phyloP scores from a whole-genome alignment of 2,113 vertebrate genomes.

The Anser cygnoides region DNA sequence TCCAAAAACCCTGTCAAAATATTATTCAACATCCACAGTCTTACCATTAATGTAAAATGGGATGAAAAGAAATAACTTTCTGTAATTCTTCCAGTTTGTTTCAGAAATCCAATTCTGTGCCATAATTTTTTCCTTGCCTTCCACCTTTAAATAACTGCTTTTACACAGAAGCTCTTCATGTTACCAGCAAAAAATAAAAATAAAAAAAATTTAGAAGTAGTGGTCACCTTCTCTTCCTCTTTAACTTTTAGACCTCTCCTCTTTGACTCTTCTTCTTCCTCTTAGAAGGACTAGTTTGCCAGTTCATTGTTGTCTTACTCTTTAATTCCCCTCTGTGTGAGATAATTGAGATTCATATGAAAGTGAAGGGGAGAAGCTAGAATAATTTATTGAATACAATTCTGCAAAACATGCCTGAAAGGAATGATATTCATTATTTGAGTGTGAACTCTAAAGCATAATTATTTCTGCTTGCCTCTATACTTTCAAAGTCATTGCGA shows the following conservation, averaged over 20 bases:
- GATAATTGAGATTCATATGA: neutral
- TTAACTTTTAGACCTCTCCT: too few relatives aligned
- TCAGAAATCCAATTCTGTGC: neutral
- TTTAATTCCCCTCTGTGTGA: neutral
- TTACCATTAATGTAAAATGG: neutral
- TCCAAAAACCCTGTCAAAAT: neutral
- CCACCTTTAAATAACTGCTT: neutral
- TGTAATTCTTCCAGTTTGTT: neutral
- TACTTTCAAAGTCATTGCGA: neutral
- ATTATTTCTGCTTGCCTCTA: neutral
- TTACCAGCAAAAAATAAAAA: neutral
- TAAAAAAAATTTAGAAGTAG: neutral
- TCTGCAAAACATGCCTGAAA: neutral
- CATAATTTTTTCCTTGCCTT: accelerated
- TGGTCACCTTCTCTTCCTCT: neutral
- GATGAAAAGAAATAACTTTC: neutral
- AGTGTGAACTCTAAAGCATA: neutral
- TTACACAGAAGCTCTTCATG: neutral
- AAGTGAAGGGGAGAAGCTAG: neutral
- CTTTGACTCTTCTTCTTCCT: neutral
- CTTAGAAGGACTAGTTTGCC: neutral
- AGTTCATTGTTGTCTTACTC: neutral
- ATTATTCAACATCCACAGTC: neutral
- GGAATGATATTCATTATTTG: neutral
- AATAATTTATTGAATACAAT: neutral